A percentile compares a stretch with the other conserved stretches of the same genome.
phyloP scores from a whole-genome alignment of 2,888 invertebrate genomes.

The Drosophila tanythrix region DNA sequence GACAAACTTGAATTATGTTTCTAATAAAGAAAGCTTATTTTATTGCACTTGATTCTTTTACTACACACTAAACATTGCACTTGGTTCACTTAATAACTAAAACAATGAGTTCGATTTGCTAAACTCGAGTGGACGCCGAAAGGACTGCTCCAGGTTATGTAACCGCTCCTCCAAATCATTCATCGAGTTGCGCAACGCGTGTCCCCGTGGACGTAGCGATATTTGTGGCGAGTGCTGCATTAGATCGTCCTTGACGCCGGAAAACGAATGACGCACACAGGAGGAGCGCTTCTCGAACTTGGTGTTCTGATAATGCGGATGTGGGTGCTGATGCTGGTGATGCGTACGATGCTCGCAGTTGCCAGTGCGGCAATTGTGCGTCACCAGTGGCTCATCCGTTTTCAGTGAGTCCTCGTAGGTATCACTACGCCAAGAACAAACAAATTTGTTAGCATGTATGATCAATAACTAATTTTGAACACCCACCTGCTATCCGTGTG shows the following conservation, averaged over 20 bases:
- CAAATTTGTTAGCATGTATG: too few relatives aligned
- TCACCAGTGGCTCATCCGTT: slow-evolving; percentile 81
- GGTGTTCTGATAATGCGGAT: slow-evolving; percentile 82
- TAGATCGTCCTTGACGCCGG: slow-evolving; percentile 84
- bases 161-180: slow-evolving; percentile 84
- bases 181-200: slow-evolving; percentile 84
- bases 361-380: slow-evolving; percentile 73
- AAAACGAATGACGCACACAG: slow-evolving; percentile 84
- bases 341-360: slow-evolving; percentile 75
- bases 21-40: slow-evolving; percentile 43
- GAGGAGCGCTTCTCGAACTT: slow-evolving; percentile 82
- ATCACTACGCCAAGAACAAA: slow-evolving; percentile 85
- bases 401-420: slow-evolving; percentile 93
- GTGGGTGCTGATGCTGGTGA: slow-evolving; percentile 61
- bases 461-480: not conserved
- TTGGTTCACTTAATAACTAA: slow-evolving; percentile 55
- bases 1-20: not conserved
- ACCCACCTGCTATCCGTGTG: slow-evolving; percentile 83
- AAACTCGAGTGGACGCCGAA: slow-evolving; percentile 82
- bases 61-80: slow-evolving; percentile 65
- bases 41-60: slow-evolving; percentile 72
- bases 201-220: slow-evolving; percentile 82
- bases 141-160: slow-evolving; percentile 84
- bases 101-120: slow-evolving; percentile 81
- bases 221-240: slow-evolving; percentile 83